Evolutionary conservation across 2,113 vertebrate species (phyloP).

Genomic region (Perca schrenkii): DNA sequence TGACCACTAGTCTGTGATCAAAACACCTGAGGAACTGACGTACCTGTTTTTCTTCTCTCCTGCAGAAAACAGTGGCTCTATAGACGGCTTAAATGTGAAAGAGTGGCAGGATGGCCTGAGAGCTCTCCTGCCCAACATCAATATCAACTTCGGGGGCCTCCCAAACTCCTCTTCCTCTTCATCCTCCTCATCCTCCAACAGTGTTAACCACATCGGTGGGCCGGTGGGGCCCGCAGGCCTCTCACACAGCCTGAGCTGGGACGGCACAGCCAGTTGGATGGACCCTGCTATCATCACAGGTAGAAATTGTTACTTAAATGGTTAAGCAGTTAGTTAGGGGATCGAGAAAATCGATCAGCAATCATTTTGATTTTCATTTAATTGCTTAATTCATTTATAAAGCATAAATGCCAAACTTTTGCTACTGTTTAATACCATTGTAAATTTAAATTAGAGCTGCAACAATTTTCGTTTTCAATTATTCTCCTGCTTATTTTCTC

Average conservation of each 20-base stretch:
- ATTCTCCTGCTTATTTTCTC: background rate
- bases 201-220: slow-evolving; percentile 96
- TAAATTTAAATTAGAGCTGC: background rate
- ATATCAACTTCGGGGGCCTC: slow-evolving; percentile 99
- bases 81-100: slow-evolving; percentile 99
- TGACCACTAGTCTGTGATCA: slow-evolving; percentile 50
- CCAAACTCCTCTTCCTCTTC: slow-evolving; percentile 91
- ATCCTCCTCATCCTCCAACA: slow-evolving; percentile 94
- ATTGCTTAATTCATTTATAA: no score
- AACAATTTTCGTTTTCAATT: background rate
- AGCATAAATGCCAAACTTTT: background rate
- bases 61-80: slow-evolving; percentile 97
- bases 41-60: slow-evolving; percentile 69
- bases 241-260: slow-evolving; percentile 98
- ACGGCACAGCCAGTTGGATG: slow-evolving; percentile 98
- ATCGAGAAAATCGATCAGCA: background rate
- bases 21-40: slow-evolving; percentile 10
- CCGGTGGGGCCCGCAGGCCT: slow-evolving; percentile 89
- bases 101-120: slow-evolving; percentile 99
- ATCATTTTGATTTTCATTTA: background rate
- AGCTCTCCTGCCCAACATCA: slow-evolving; percentile 99
- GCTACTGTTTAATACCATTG: background rate
- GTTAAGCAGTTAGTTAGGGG: no score
- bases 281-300: slow-evolving; percentile 99
- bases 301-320: slow-evolving; percentile 63